Evolutionary conservation across 2,797 vertebrate species (phyloP).

Genomic region (Lacerta agilis): DNA sequence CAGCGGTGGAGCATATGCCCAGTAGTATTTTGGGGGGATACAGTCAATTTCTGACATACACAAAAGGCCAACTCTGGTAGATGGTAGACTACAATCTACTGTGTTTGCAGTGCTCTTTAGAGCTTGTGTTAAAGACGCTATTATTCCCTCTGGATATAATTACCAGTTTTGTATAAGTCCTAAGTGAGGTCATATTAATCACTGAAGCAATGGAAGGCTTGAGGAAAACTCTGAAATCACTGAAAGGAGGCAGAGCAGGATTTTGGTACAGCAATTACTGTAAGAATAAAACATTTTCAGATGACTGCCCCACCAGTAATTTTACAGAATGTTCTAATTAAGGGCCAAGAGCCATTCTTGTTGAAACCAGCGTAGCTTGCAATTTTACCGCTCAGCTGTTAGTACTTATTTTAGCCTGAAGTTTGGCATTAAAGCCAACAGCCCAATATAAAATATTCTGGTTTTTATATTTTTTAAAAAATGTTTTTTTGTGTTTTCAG

Average conservation of each 20-base stretch:
- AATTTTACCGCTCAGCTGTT: conserved; percentile 65
- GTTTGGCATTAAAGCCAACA: conserved; percentile 55
- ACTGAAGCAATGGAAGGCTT: conserved; percentile 32
- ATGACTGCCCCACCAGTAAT: conserved; percentile 24
- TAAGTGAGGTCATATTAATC: conserved; percentile 44
- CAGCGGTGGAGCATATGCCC: too few species aligned
- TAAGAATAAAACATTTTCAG: conserved; percentile 16
- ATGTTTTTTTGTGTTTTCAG: conserved; percentile 42
- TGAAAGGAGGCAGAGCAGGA: conserved; percentile 40
- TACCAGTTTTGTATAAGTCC: conserved; percentile 22
- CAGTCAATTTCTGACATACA: neutral
- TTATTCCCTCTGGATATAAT: conserved; percentile 42
- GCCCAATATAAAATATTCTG: conserved; percentile 53
- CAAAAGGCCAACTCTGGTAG: neutral
- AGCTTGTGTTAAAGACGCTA: conserved; percentile 40
- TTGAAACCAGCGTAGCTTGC: conserved; percentile 50
- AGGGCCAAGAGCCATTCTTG: conserved; percentile 41
- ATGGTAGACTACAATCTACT: neutral
- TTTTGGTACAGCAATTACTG: conserved; percentile 26
- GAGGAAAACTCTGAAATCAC: conserved; percentile 26
- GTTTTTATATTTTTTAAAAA: conserved; percentile 33
- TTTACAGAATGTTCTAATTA: conserved; percentile 55
- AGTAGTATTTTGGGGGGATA: too few species aligned
- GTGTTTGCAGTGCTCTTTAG: conserved; percentile 16
- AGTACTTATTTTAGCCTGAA: conserved; percentile 57